These are phyloP conservation scores for Notarius quadriscutis DNA, from an alignment of 2,113 vertebrate genomes.

Conservation along the genomic window DNA sequence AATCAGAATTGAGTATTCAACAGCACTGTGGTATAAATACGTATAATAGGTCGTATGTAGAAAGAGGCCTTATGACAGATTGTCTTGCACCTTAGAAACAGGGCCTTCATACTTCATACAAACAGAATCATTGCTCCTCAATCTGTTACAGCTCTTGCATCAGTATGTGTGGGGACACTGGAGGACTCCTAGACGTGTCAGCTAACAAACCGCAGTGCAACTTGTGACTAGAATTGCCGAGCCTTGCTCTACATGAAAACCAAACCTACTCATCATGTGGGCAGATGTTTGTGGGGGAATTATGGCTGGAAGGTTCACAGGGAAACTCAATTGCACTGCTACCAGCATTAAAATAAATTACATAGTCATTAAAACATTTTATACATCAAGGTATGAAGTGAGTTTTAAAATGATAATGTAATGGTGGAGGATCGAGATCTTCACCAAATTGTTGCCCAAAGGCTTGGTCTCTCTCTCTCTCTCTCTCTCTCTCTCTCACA, in stretches of 20 bases:
- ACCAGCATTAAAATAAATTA: not conserved
- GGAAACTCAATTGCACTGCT: not conserved
- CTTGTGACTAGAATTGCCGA: slow-evolving; percentile 2
- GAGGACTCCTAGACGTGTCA: slow-evolving; percentile 9
- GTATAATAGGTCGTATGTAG: not conserved
- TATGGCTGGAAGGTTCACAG: not conserved
- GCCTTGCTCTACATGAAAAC: slow-evolving; percentile 17
- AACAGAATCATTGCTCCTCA: slow-evolving; percentile 17
- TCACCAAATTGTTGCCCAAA: not conserved
- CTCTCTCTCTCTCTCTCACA: not conserved
- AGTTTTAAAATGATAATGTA: not conserved
- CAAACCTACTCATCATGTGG: not conserved
- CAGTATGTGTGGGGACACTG: slow-evolving; percentile 33
- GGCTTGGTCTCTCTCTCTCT: not conserved
- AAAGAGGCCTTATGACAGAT: slow-evolving; percentile 10
- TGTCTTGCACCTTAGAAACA: slow-evolving; percentile 12
- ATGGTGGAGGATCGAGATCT: not conserved
- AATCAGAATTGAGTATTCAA: not conserved
- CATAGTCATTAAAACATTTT: not conserved
- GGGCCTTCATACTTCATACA: slow-evolving; percentile 20
- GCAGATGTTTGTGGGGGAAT: not conserved
- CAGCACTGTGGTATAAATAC: not conserved
- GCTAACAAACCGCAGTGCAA: slow-evolving; percentile 35
- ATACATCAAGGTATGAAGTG: not conserved
- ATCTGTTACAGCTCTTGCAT: slow-evolving; percentile 41